Conservation (phyloP, 2,113 vertebrate species). For the Elgaria multicarinata region DNA sequence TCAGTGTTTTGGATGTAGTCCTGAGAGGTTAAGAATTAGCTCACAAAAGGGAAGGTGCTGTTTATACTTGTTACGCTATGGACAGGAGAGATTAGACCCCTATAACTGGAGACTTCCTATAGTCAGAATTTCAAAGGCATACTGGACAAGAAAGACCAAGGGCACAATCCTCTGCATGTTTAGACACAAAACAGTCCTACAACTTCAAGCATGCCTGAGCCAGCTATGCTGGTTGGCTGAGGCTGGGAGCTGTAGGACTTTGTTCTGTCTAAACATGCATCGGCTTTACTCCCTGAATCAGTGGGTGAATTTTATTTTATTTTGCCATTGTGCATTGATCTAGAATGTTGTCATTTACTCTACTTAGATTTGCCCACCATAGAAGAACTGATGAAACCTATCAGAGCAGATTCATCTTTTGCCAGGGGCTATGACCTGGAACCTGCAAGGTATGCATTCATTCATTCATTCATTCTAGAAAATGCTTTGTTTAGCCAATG, state of each 20-base stretch:
- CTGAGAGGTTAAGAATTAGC: not conserved
- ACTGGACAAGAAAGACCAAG: not conserved
- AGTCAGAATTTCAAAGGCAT: not conserved
- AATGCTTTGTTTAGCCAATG: not conserved
- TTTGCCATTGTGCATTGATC: not conserved
- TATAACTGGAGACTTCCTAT: not conserved
- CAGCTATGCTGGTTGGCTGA: too few species aligned
- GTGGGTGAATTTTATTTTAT: not conserved
- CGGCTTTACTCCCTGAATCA: not conserved
- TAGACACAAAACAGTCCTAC: too few species aligned
- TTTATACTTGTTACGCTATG: too few species aligned
- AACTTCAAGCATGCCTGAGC: too few species aligned
- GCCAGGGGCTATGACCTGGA: slow-evolving; percentile 72
- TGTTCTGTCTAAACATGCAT: not conserved
- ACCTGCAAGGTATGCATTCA: slow-evolving; percentile 78
- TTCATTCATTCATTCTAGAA: slow-evolving; percentile 48
- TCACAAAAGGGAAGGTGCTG: not conserved
- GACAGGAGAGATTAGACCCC: not conserved
- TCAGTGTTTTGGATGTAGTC: not conserved
- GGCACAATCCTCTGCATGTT: too few species aligned
- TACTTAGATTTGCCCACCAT: slow-evolving; percentile 87
- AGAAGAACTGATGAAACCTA: slow-evolving; percentile 91
- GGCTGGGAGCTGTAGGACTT: too few species aligned
- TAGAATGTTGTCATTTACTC: not conserved
- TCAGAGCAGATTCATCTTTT: slow-evolving; percentile 75